phyloP scores from a whole-genome alignment of 2,113 vertebrate species.

The Tetrax tetrax region DNA sequence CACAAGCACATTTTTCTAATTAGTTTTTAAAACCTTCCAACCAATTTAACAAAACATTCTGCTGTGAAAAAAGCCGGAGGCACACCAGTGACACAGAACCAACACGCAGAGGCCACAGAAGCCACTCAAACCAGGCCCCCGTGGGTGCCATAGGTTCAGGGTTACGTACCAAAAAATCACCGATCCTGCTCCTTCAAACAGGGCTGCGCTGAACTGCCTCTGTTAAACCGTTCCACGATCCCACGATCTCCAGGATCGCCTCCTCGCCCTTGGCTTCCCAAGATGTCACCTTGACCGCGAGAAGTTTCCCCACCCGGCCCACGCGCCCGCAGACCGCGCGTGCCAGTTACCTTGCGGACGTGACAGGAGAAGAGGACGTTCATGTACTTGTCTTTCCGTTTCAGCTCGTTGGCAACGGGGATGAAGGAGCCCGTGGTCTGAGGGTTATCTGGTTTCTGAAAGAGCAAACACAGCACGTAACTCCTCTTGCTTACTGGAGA shows the following conservation, averaged over 20 bases:
- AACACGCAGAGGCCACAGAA: not conserved
- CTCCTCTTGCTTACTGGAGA: not conserved
- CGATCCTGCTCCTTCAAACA: no score
- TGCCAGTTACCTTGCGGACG: slow-evolving; percentile 88
- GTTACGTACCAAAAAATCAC: fast-evolving
- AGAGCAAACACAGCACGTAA: not conserved
- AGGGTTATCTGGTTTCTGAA: slow-evolving; percentile 86
- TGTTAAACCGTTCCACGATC: no score
- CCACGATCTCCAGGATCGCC: not conserved
- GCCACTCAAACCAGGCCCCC: not conserved
- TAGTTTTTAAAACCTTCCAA: not conserved
- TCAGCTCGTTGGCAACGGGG: slow-evolving; percentile 89
- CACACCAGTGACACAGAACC: not conserved
- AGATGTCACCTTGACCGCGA: fast-evolving
- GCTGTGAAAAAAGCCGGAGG: not conserved
- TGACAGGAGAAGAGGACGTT: slow-evolving; percentile 92
- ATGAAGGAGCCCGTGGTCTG: slow-evolving; percentile 84
- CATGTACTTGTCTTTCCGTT: slow-evolving; percentile 98
- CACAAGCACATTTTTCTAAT: not conserved
- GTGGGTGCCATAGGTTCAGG: not conserved
- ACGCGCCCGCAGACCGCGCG: not conserved
- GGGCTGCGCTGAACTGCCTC: not conserved
- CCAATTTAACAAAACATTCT: not conserved
- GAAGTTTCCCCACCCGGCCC: not conserved
- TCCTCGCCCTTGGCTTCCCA: not conserved